A percentile compares a stretch with the other conserved stretches of the same genome.
These are phyloP conservation scores for Neoascia interrupta DNA, from an alignment of 2,888 invertebrate species.

Conservation along the genomic window DNA sequence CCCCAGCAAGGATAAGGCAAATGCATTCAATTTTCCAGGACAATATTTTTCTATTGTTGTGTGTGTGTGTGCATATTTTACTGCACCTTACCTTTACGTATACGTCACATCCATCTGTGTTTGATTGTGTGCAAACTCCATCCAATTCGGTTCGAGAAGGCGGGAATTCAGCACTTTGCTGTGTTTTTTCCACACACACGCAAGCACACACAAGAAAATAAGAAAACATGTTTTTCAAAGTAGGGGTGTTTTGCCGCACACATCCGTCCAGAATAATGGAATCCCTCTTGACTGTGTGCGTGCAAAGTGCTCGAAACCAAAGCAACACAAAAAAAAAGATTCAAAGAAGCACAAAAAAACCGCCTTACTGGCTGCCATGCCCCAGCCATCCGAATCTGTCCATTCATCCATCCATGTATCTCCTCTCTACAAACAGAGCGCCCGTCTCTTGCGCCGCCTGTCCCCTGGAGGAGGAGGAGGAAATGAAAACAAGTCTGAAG, in stretches of 20 bases:
- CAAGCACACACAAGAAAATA: neutral
- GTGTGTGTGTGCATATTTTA: slow-evolving; percentile 43
- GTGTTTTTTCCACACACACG: slow-evolving; percentile 17
- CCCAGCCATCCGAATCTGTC: slow-evolving; percentile 56
- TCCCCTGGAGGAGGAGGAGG: slow-evolving; percentile 60
- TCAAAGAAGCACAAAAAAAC: slow-evolving; percentile 55
- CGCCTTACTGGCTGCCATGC: slow-evolving; percentile 64
- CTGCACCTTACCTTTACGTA: slow-evolving; percentile 61
- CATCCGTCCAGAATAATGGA: slow-evolving; percentile 31
- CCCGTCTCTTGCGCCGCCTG: neutral
- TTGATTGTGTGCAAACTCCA: slow-evolving; percentile 31
- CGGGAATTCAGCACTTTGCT: slow-evolving; percentile 49
- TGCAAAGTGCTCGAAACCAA: slow-evolving; percentile 9
- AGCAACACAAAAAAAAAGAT: slow-evolving; percentile 8
- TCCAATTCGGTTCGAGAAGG: slow-evolving; percentile 67
- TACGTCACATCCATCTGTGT: slow-evolving; percentile 22
- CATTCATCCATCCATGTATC: slow-evolving; percentile 59
- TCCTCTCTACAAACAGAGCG: neutral
- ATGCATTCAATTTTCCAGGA: slow-evolving; percentile 66
- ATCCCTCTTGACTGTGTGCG: neutral
- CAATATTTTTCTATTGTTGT: slow-evolving; percentile 59
- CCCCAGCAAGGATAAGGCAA: slow-evolving; percentile 25
- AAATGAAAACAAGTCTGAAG: slow-evolving; percentile 69
- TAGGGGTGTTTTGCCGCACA: slow-evolving; percentile 40
- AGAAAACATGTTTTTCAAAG: slow-evolving; percentile 11